A percentile compares a stretch with the other conserved stretches of the same genome.
Evolutionary conservation across 2,113 vertebrate species (phyloP).

Genomic region (Anarhynchus alexandrinus): DNA sequence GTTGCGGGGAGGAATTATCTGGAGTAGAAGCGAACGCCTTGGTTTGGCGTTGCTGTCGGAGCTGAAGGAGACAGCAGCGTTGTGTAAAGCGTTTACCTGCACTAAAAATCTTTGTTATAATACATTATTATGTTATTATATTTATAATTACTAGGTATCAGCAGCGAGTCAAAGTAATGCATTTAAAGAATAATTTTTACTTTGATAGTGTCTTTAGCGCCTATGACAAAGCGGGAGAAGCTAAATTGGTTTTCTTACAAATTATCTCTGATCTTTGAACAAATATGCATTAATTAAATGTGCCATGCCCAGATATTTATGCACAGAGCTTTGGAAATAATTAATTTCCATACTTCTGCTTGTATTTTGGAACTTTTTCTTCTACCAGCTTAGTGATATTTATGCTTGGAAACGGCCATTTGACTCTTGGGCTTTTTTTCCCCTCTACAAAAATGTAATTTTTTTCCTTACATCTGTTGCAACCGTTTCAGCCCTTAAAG

Average conservation of each 20-base stretch:
- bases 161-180: neutral
- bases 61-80: neutral
- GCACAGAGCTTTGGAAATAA: neutral
- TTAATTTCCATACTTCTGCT: neutral
- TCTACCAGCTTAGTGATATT: neutral
- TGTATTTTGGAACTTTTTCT: neutral
- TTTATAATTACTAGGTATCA: slow-evolving; percentile 29
- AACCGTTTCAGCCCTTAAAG: neutral
- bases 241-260: slow-evolving; percentile 16
- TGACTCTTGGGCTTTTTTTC: neutral
- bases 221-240: neutral
- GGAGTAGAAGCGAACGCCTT: neutral
- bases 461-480: slow-evolving; percentile 1
- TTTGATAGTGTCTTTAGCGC: neutral
- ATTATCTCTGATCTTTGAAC: slow-evolving; percentile 22
- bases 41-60: neutral
- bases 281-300: slow-evolving; percentile 20
- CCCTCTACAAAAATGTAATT: neutral
- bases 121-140: neutral
- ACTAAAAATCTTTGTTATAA: neutral
- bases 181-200: slow-evolving; percentile 21
- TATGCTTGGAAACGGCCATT: neutral
- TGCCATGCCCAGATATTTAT: neutral
- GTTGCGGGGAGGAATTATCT: neutral
- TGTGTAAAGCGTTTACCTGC: neutral